Conservation (phyloP, 2,113 vertebrate species). For the rabbit (Oryctolagus cuniculus) region mOryCun1.1 NC_091432.1:48544501-48545000, state of each 20-base stretch:
- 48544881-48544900: slow-evolving; percentile 94
- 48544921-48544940: slow-evolving; percentile 48
- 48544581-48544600: slow-evolving; percentile 74
- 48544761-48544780: slow-evolving; percentile 97
- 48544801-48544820: slow-evolving; percentile 99
- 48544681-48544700: slow-evolving; percentile 99
- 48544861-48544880: slow-evolving; percentile 98
- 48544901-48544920: slow-evolving; percentile 89
- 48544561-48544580: slow-evolving; percentile 25
- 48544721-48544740: slow-evolving; percentile 99
- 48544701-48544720: slow-evolving; percentile 97
- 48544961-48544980: slow-evolving; percentile 79
- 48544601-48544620: slow-evolving; percentile 70
- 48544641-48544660: slow-evolving; percentile 58
- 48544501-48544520: neutral
- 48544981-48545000: neutral
- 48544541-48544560: neutral
- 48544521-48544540: slow-evolving; percentile 36
- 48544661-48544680: slow-evolving; percentile 93
- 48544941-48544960: slow-evolving; percentile 83
- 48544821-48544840: slow-evolving; percentile 99
- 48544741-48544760: slow-evolving; percentile 96
- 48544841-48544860: slow-evolving; percentile 98
- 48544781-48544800: slow-evolving; percentile 97
- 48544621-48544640: slow-evolving; percentile 73